Evolutionary conservation across 2,113 vertebrate genomes (phyloP).

Genomic region (Prunella fulvescens): DNA sequence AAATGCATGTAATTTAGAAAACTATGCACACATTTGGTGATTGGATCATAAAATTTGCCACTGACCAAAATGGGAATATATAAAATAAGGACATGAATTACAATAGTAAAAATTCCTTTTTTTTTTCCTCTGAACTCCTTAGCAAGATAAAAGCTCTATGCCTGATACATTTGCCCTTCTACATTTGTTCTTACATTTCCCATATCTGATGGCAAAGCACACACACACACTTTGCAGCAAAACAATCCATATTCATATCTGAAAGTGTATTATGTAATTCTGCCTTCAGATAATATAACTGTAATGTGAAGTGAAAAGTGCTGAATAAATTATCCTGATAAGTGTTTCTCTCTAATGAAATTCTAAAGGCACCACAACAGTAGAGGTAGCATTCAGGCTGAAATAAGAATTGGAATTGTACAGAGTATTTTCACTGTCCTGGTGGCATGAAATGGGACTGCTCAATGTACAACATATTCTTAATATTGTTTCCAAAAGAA

Average conservation of each 20-base stretch:
- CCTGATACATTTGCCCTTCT: background rate
- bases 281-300: background rate
- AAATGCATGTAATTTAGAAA: background rate
- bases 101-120: background rate
- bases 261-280: background rate
- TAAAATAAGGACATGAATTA: background rate
- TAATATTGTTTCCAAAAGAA: background rate
- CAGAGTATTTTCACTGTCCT: background rate
- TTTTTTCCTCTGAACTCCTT: background rate
- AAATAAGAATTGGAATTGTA: background rate
- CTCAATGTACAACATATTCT: background rate
- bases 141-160: background rate
- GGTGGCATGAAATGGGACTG: background rate
- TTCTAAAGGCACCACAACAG: background rate
- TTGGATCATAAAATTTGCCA: background rate
- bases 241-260: background rate
- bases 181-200: background rate
- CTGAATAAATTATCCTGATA: background rate
- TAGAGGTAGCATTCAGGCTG: background rate
- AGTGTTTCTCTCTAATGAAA: background rate
- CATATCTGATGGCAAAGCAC: background rate
- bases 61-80: background rate
- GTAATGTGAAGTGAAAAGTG: background rate
- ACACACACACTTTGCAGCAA: background rate
- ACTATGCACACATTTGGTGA: background rate